Percentiles rank a stretch among this genome's conserved stretches.
Conservation (phyloP, 2,797 vertebrate genomes). For the Gouania willdenowi region DNA sequence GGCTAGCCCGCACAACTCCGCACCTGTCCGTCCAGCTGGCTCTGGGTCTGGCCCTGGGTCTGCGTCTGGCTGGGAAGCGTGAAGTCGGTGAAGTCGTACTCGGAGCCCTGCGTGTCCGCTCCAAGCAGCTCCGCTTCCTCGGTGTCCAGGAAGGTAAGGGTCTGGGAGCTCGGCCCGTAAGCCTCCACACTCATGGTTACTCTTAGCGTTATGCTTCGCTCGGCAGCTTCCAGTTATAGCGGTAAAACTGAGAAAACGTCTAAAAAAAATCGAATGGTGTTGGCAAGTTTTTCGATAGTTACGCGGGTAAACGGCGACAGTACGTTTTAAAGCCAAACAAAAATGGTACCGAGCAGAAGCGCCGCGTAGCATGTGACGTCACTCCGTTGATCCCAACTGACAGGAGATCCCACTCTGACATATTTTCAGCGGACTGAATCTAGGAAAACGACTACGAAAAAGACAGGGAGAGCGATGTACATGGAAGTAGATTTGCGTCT, state of each 20-base stretch:
- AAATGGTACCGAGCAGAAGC: conserved; percentile 61
- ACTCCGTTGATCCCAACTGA: too few relatives aligned
- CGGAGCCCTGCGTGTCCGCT: conserved; percentile 94
- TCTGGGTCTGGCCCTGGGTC: conserved; percentile 85
- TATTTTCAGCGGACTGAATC: too few relatives aligned
- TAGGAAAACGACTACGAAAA: too few relatives aligned
- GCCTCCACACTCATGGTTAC: conserved; percentile 90
- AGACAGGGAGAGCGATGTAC: too few relatives aligned
- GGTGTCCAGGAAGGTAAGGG: conserved; percentile 95
- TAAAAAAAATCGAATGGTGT: too few relatives aligned
- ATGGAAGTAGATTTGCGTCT: too few relatives aligned
- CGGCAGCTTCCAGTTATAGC: too few relatives aligned
- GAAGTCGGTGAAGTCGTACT: conserved; percentile 97
- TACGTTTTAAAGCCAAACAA: conserved; percentile 45
- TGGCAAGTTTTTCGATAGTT: too few relatives aligned
- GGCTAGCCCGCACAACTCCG: background rate
- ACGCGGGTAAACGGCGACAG: background rate
- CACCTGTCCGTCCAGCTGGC: conserved; percentile 85
- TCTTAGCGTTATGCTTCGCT: too few relatives aligned
- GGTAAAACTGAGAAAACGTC: too few relatives aligned
- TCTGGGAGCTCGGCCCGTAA: conserved; percentile 97
- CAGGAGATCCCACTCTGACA: too few relatives aligned
- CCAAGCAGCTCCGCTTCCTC: conserved; percentile 94
- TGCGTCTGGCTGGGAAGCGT: conserved; percentile 94
- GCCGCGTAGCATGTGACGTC: too few relatives aligned